Base-by-base conservation (phyloP, 2,888 invertebrate genomes). In the Sarcophaga variegata region DNA sequence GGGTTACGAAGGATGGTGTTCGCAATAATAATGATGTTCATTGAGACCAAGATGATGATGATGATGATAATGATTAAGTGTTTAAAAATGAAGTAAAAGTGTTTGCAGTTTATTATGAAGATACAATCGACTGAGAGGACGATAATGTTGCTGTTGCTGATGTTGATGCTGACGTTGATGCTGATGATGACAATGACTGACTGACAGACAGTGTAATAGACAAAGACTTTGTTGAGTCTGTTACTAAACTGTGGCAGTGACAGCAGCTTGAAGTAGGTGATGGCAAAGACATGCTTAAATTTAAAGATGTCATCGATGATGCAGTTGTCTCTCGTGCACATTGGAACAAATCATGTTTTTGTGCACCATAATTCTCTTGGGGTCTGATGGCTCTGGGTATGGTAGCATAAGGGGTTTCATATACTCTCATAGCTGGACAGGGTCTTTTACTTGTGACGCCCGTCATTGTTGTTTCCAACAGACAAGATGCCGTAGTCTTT, bases 401-500 rank as follows among this genome's bases (percentile, higher is more conserved):
- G 69, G 77, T 78, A 59, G 70, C 74, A 59, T 81, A 64, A 66
- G 81, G 62, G 66, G 83, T 83, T 80, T 77, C 81, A 70, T 74
- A 82, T 12, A 37, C 14, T 20, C 62, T 14, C 20, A 12, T 75
- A n/a, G 4, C 64, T 2, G 81, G 22, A 10, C 54, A 63, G 64
- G 59, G 62, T 47, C 47, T 71, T 82, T 71, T 71, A 72, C 64
- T 84, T 74, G n/a, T 47, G 8, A 20, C 8, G 54, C 37, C 10
- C 10, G 0, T 37, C 79, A 71, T 59, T 66, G 83, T 37, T 81
- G 66, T 67, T 72, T 79, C 85, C 20, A 80, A 75, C 17, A 72
- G 45, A 60, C 85, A 87, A 45, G 69, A 54, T 64, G 54, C 59
- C 27, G 37, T 17, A 74, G 74, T 88, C 89, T 87, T 85, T 89